Conservation (phyloP, 2,888 invertebrate genomes). For the Brachypalpus laphriformis region DNA sequence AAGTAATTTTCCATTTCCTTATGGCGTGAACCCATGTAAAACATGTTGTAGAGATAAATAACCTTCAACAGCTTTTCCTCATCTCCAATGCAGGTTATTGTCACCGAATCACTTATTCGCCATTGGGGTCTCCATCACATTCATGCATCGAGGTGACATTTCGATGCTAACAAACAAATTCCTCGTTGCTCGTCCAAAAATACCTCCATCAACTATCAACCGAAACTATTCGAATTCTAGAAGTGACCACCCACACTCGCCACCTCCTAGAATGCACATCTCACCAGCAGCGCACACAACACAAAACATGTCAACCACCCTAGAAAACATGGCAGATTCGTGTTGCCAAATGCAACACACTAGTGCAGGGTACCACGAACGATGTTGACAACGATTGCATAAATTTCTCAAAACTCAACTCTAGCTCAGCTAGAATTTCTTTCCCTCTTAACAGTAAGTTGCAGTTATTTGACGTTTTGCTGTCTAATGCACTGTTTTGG, state of each 20-base stretch:
- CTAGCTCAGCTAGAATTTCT: constrained; percentile 45
- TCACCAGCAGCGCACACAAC: constrained; percentile 2
- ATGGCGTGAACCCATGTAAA: constrained; percentile 43
- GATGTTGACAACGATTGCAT: constrained; percentile 70
- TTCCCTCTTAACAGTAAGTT: constrained; percentile 47
- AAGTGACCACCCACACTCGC: constrained; percentile 57
- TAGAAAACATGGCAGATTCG: constrained; percentile 67
- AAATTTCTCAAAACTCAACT: constrained; percentile 66
- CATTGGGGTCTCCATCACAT: constrained; percentile 31
- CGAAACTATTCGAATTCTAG: constrained; percentile 58
- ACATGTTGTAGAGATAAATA: constrained; percentile 55
- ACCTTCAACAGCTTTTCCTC: constrained; percentile 43
- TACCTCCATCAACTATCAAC: neutral
- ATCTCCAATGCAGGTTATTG: constrained; percentile 65
- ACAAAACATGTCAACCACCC: constrained; percentile 68
- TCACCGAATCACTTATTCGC: constrained; percentile 50
- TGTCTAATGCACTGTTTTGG: constrained; percentile 59
- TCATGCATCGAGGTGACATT: constrained; percentile 59
- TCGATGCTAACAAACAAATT: constrained; percentile 59
- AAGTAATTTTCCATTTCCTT: constrained; percentile 56
- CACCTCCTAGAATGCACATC: too few relatives aligned
- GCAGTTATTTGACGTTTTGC: constrained; percentile 67
- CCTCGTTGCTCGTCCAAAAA: neutral
- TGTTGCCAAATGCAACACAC: constrained; percentile 71
- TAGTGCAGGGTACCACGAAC: constrained; percentile 31